Evolutionary conservation across 2,113 vertebrate species (phyloP).

Genomic region (Ramphastos sulfuratus): DNA sequence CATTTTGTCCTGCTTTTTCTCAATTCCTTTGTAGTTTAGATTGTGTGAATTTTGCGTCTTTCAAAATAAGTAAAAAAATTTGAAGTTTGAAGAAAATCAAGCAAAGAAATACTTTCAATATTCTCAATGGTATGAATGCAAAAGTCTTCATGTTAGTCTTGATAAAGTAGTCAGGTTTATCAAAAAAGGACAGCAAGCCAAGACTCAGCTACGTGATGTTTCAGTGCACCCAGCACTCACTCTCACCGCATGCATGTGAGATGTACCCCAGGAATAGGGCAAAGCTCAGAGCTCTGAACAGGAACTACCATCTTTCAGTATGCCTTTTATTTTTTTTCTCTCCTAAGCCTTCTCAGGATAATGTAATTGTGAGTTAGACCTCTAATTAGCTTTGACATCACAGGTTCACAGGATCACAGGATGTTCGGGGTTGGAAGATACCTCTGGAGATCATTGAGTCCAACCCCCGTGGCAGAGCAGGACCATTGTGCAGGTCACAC

Average conservation of each 20-base stretch:
- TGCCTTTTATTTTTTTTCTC: neutral
- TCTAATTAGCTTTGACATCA: neutral
- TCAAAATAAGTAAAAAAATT: neutral
- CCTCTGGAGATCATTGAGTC: too few relatives aligned
- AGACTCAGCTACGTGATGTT: neutral
- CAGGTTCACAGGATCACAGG: too few relatives aligned
- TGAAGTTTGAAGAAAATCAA: neutral
- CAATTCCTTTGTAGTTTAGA: neutral
- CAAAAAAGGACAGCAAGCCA: neutral
- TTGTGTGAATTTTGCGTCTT: neutral
- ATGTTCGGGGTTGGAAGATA: too few relatives aligned
- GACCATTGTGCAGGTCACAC: too few relatives aligned
- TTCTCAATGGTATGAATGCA: neutral
- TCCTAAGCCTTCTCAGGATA: neutral
- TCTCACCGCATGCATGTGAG: rapidly evolving
- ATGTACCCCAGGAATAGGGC: neutral
- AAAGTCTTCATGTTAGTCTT: neutral
- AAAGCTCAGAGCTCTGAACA: neutral
- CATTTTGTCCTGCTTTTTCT: neutral
- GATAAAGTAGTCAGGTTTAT: neutral
- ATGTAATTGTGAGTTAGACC: neutral
- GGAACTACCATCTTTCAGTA: neutral
- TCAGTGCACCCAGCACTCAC: neutral
- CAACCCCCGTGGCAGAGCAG: too few relatives aligned
- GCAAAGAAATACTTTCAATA: neutral